Conservation (phyloP, 2,113 vertebrate genomes). For the Myrmecophaga tridactyla region DNA sequence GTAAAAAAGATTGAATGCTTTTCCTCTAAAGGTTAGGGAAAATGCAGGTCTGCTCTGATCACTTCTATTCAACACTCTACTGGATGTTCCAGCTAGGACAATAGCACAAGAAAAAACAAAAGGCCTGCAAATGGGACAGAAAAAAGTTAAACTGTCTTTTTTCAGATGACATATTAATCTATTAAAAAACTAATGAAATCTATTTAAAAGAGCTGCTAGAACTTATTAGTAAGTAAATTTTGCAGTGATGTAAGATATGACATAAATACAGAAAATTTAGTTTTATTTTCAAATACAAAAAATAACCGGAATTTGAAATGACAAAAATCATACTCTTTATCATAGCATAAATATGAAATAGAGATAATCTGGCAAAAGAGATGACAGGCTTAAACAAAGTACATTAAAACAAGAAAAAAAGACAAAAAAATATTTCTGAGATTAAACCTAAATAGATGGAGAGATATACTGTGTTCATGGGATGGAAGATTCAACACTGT, state of each 20-base stretch:
- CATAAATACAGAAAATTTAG: neutral
- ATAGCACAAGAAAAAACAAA: neutral
- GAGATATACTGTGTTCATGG: too few species aligned
- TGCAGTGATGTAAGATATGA: neutral
- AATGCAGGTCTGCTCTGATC: neutral
- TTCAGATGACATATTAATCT: neutral
- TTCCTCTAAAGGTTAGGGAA: neutral
- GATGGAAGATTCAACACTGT: too few species aligned
- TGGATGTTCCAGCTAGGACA: neutral
- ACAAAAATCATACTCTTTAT: neutral
- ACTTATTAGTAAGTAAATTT: neutral
- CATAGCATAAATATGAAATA: neutral
- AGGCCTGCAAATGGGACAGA: neutral
- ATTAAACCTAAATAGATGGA: neutral
- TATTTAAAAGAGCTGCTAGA: neutral
- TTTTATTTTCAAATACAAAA: neutral
- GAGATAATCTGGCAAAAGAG: neutral
- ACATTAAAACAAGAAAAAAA: neutral
- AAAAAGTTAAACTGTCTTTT: neutral
- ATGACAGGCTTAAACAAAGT: neutral
- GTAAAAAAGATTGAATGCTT: neutral
- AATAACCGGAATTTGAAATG: conserved; percentile 1
- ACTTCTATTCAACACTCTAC: neutral
- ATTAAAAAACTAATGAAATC: neutral
- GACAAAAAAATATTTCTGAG: neutral